A percentile compares a stretch with the other conserved stretches of the same genome.
These are phyloP conservation scores for Phthorimaea operculella DNA, from an alignment of 1,140 invertebrate species.

Conservation along the genomic window DNA sequence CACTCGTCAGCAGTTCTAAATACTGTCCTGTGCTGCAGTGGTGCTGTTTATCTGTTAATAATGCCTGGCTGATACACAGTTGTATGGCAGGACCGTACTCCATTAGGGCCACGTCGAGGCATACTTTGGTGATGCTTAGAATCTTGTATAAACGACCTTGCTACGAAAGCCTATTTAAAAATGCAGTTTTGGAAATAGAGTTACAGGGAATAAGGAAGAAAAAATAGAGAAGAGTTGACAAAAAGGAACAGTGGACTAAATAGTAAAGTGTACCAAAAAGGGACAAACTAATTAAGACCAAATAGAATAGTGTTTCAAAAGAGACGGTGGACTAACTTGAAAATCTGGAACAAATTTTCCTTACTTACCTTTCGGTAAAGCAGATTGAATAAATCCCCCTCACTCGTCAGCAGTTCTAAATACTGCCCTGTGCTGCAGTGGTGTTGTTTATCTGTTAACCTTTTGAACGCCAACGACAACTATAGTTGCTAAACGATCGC, in stretches of 20 bases:
- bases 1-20: conserved; percentile 78
- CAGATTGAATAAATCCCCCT: conserved; percentile 77
- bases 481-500: too few species aligned
- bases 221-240: too few species aligned
- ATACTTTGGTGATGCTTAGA: conserved; percentile 76
- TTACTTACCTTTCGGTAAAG: conserved; percentile 79
- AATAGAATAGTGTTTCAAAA: too few species aligned
- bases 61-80: conserved; percentile 65
- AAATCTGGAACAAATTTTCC: too few species aligned
- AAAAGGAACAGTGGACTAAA: too few species aligned
- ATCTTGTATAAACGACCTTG: conserved; percentile 81
- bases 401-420: conserved; percentile 78
- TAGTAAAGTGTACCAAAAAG: too few species aligned
- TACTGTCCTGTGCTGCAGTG: conserved; percentile 80
- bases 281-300: too few species aligned
- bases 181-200: too few species aligned
- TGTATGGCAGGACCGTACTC: conserved; percentile 83
- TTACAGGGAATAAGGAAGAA: too few species aligned
- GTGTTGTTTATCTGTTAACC: conserved; percentile 86
- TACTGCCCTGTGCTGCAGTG: conserved; percentile 80
- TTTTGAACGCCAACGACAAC: too few species aligned
- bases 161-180: too few species aligned
- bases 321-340: too few species aligned
- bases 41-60: conserved; percentile 85
- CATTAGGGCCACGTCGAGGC: conserved; percentile 81